A percentile compares a stretch with the other conserved stretches of the same genome.
phyloP scores from a whole-genome alignment of 2,797 vertebrate genomes.

The Sebastes minor region DNA sequence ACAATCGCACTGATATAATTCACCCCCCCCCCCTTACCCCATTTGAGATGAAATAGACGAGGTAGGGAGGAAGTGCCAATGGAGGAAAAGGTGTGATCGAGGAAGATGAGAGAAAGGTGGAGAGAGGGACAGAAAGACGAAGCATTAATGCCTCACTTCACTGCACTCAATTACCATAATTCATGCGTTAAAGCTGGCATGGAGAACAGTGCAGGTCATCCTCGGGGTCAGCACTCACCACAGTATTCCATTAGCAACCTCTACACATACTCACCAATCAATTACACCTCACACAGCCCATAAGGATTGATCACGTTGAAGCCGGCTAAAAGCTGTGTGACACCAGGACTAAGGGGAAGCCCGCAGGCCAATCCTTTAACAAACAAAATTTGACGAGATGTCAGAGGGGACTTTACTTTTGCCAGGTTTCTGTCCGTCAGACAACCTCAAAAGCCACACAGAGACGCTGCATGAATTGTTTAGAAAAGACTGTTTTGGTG shows the following conservation, averaged over 20 bases:
- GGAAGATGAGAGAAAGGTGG: conserved; percentile 1
- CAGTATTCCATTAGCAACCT: conserved; percentile 68
- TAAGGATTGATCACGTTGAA: conserved; percentile 67
- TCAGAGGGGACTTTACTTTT: conserved; percentile 1
- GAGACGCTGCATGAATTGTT: neutral
- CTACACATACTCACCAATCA: conserved; percentile 68
- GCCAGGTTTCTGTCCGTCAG: neutral
- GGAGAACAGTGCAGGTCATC: conserved; percentile 67
- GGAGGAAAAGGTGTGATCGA: conserved; percentile 1
- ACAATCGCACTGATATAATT: conserved; percentile 54
- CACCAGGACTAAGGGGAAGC: conserved; percentile 49
- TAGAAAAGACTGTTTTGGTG: neutral
- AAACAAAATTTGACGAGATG: conserved; percentile 39
- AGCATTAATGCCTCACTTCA: conserved; percentile 61
- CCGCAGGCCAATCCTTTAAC: conserved; percentile 22
- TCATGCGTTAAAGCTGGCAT: conserved; percentile 68
- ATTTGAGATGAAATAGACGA: conserved; percentile 58
- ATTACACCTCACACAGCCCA: conserved; percentile 62
- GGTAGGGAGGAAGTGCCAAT: conserved; percentile 30
- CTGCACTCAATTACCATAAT: conserved; percentile 76
- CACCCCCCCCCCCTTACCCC: conserved; percentile 17
- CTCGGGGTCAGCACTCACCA: conserved; percentile 61
- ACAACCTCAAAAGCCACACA: neutral
- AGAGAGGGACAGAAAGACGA: conserved; percentile 21
- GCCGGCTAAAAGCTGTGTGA: conserved; percentile 41